Percentiles rank a stretch among this genome's conserved stretches.
Conservation (phyloP, 2,797 vertebrate genomes). For the Otolemur crassicaudatus region DNA sequence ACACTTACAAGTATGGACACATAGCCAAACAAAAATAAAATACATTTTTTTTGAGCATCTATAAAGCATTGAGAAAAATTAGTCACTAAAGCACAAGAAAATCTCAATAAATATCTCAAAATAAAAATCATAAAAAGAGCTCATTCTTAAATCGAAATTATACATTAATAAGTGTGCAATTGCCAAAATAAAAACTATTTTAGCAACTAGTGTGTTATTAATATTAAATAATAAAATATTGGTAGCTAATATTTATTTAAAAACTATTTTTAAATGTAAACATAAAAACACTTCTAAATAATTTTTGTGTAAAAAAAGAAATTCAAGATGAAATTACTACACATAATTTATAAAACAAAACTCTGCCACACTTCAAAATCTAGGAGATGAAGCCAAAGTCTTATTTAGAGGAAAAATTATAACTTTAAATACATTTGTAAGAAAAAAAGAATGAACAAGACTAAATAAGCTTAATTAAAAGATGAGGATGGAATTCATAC, state of each 20-base stretch:
- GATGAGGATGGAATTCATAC: background rate
- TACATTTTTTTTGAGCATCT: background rate
- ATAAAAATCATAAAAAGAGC: background rate
- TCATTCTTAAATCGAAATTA: slow-evolving; percentile 18
- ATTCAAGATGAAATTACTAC: background rate
- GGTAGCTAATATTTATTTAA: background rate
- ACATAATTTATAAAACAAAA: background rate
- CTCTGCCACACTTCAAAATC: background rate
- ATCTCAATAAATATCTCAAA: background rate
- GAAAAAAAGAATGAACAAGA: background rate
- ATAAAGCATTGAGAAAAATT: background rate
- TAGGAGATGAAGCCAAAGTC: background rate
- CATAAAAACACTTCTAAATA: background rate
- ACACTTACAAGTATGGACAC: background rate
- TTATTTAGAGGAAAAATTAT: background rate
- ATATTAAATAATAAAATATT: background rate
- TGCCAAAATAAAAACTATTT: background rate
- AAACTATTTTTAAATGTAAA: slow-evolving; percentile 2
- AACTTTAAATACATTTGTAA: background rate
- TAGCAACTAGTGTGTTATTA: background rate
- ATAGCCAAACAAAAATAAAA: background rate
- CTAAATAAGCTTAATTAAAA: background rate
- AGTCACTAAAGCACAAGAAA: background rate
- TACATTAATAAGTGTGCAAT: background rate
- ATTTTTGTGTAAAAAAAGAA: background rate